phyloP scores from a whole-genome alignment of 1,140 invertebrate species.

The Coptotermes formosanus region DNA sequence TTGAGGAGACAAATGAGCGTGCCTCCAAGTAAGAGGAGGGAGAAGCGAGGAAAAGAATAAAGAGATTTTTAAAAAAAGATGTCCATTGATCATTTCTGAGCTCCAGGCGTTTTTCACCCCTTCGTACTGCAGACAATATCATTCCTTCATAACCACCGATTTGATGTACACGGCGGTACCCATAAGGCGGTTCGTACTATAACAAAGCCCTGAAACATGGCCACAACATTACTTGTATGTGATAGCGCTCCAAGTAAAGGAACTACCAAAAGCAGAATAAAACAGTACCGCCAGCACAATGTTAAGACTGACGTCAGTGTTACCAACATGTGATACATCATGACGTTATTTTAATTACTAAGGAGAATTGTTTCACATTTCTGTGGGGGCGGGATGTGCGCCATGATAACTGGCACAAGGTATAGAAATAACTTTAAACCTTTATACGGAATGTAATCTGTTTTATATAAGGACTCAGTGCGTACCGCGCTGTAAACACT shows the following conservation, averaged over 20 bases:
- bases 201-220: background rate
- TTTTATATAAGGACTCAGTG: too few relatives aligned
- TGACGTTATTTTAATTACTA: too few relatives aligned
- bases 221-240: background rate
- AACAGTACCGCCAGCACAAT: too few relatives aligned
- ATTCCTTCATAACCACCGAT: background rate
- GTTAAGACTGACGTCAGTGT: too few relatives aligned
- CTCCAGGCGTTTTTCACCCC: background rate
- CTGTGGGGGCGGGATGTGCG: too few relatives aligned
- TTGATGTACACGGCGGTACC: background rate
- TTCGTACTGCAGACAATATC: background rate
- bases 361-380: too few relatives aligned
- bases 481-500: too few relatives aligned
- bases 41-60: background rate
- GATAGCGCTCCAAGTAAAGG: background rate
- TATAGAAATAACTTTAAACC: too few relatives aligned
- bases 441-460: too few relatives aligned
- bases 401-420: too few relatives aligned
- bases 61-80: background rate
- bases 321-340: too few relatives aligned
- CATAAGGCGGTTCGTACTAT: background rate
- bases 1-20: background rate
- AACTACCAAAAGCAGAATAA: too few relatives aligned
- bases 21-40: background rate
- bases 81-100: conserved; percentile 11